phyloP scores from a whole-genome alignment of 2,888 invertebrate species.

The Bhutanitis thaidina region DNA sequence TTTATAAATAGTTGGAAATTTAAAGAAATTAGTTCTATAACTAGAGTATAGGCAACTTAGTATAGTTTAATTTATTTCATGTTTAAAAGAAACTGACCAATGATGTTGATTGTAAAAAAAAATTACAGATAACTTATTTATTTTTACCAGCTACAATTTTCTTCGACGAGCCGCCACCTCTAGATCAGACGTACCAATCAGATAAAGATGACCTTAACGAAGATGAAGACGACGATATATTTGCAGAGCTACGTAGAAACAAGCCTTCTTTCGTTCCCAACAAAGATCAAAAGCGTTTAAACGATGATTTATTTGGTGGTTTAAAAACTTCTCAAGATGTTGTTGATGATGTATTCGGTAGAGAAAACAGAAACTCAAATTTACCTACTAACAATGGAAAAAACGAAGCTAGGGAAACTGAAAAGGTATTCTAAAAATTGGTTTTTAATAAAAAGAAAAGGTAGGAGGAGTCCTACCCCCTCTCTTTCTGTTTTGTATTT shows the following conservation, averaged over 20 bases:
- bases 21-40: too few species aligned
- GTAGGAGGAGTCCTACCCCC: too few species aligned
- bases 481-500: too few species aligned
- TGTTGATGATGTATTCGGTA: slow-evolving; percentile 9
- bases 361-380: slow-evolving; percentile 7
- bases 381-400: background rate
- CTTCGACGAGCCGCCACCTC: slow-evolving; percentile 78
- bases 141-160: slow-evolving; percentile 61
- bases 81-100: too few species aligned
- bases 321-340: slow-evolving; percentile 2
- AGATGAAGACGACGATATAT: slow-evolving; percentile 51
- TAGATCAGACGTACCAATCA: slow-evolving; percentile 43
- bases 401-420: background rate
- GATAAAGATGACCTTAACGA: slow-evolving; percentile 29
- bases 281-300: slow-evolving; percentile 25
- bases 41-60: too few species aligned
- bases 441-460: background rate
- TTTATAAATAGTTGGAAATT: too few species aligned
- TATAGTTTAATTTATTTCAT: too few species aligned
- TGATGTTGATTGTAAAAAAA: background rate
- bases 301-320: slow-evolving; percentile 42
- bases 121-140: background rate
- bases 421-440: slow-evolving; percentile 3
- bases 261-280: slow-evolving; percentile 32
- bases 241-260: slow-evolving; percentile 48